These are phyloP conservation scores for Baryphthengus martii DNA, from an alignment of 2,113 vertebrate genomes.

Conservation along the genomic window DNA sequence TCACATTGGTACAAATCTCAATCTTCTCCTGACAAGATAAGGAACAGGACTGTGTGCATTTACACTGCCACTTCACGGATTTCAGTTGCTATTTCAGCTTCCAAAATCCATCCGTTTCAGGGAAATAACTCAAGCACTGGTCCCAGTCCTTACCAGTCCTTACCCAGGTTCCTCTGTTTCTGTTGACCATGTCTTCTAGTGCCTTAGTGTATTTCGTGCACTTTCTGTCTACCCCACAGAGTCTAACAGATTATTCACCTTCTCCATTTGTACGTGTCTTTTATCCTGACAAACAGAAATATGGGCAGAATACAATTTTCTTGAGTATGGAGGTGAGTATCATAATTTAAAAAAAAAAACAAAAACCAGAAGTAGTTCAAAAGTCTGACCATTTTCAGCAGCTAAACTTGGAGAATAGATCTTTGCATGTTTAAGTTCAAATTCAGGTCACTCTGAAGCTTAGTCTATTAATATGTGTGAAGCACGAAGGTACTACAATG, in stretches of 20 bases:
- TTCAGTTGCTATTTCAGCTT: not conserved
- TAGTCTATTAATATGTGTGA: not conserved
- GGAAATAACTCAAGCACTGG: not conserved
- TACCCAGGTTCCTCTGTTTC: not conserved
- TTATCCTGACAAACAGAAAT: not conserved
- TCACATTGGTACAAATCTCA: not conserved
- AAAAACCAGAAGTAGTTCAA: not conserved
- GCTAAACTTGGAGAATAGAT: not conserved
- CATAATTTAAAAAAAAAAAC: not conserved
- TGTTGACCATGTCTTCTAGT: not conserved
- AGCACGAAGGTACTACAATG: not conserved
- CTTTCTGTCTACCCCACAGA: not conserved
- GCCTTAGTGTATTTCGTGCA: not conserved
- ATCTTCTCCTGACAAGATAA: not conserved
- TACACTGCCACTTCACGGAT: not conserved
- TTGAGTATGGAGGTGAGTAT: not conserved
- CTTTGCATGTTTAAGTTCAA: not conserved
- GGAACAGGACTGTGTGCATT: not conserved
- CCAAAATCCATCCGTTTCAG: not conserved
- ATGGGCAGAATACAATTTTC: not conserved
- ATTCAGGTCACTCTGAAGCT: not conserved
- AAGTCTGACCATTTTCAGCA: not conserved
- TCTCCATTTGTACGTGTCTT: not conserved
- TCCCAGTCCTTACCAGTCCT: not conserved
- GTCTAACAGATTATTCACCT: not conserved